Base-by-base conservation (phyloP, 2,888 invertebrate species). In the Tinea semifulvella region DNA sequence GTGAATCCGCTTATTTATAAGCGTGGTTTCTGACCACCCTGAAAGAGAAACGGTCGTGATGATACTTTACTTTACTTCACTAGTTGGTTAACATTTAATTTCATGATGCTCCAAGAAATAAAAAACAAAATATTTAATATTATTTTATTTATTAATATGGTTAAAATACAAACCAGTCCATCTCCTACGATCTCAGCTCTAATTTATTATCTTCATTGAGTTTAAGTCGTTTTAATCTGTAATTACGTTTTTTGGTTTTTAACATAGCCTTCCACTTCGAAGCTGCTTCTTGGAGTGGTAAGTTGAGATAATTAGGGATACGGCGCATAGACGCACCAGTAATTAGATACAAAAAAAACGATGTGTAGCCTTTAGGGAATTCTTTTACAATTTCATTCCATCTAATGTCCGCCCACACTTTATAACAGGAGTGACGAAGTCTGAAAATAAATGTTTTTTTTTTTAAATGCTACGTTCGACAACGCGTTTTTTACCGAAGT, bases 381-480 rank as follows among this genome's bases (percentile, higher is more conserved):
- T 64, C 51, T 26, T 54, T 53, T 4, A 55, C 46, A 16, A 76
- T 43, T 42, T 73, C 64, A 51, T 67, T 68, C 77, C 76, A 76
- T 49, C 63, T 53, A 36, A 77, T 73, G 48, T 77, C 76, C 44
- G 56, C 58, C 77, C 76, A 76, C 17, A 71, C 53, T 55, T 61
- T 55, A 47, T 69, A 75, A 1, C 61, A 46, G 27, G 60, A 61
- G 7, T 48, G 49, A 45, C 42, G 55, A 39, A 75, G 51, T 47
- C 74, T 76, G 59, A 48, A 69, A 70, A 22, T 42, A 46, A 45
- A 46, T n/a, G n/a, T n/a, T n/a, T n/a, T n/a, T n/a, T n/a, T n/a
- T n/a, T n/a, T n/a, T n/a, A n/a, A n/a, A n/a, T n/a, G n/a, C n/a
- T n/a, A n/a, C n/a, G n/a, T n/a, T n/a, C n/a, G n/a, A n/a, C n/a